Conservation (phyloP, 2,888 invertebrate species). For the Sarcophaga rosellei region DNA sequence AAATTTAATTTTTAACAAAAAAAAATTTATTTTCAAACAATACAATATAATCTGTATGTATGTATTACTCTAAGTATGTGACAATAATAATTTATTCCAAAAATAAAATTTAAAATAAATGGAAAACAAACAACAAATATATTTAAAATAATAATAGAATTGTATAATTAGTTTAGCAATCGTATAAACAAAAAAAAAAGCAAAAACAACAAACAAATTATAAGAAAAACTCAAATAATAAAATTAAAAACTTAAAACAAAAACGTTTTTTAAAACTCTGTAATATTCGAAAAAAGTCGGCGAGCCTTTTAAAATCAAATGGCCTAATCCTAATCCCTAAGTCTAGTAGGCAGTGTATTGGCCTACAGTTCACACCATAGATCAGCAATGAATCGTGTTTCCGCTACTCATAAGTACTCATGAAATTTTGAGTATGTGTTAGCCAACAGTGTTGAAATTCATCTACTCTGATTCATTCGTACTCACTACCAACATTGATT, state of each 20-base stretch:
- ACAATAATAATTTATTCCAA: constrained; percentile 81
- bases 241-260: constrained; percentile 23
- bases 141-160: constrained; percentile 44
- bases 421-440: no score
- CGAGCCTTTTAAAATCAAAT: no score
- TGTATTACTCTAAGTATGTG: constrained; percentile 76
- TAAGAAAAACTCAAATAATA: constrained; percentile 63
- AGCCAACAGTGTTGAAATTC: no score
- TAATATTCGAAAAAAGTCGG: no score
- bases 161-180: constrained; percentile 60
- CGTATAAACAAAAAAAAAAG: constrained; percentile 29
- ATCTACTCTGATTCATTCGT: no score
- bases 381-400: no score
- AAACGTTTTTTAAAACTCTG: no score
- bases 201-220: constrained; percentile 41
- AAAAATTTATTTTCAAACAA: constrained; percentile 29
- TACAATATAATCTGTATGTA: constrained; percentile 51
- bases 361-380: no score
- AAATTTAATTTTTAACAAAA: background rate
- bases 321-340: no score
- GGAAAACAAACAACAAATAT: constrained; percentile 41
- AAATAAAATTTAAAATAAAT: constrained; percentile 48
- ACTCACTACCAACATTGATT: no score
- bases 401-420: no score
- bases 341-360: no score